Base-by-base conservation (phyloP, 1,140 invertebrate genomes). In the Bombus confusus region DNA sequence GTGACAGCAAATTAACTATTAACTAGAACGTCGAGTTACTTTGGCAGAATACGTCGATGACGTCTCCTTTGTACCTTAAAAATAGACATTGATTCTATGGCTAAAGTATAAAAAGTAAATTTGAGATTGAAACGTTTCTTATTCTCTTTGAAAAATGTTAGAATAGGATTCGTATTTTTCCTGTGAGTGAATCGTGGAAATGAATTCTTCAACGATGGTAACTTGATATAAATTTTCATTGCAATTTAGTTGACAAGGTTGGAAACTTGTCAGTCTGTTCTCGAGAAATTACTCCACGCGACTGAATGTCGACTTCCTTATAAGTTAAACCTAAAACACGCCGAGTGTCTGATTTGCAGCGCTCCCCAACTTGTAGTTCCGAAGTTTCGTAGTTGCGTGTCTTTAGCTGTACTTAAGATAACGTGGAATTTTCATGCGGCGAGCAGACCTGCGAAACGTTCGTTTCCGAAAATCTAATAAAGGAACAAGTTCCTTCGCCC, bases 1-100 rank as follows among this genome's bases (percentile, higher is more conserved):
- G 28, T 69, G 64, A 59, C 64, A 41, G 57, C 22, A 37, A 22
- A 43, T 78, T 78, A 78, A 83, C 74, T 71, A 83, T 64, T n/a
- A n/a, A n/a, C 74, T 34, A 37, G 74, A 59, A 71, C 37, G 64
- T 52, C 34, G 25, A 71, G 39, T 82, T 43, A 82, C 71, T 57
- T 57, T 22, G 34, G 2, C 68, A 37, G 43, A 57, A 57, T 52
- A 81, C 6, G 25, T 18, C 5, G 34, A 9, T 31, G 43, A 31
- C 15, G n/a, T 64, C 15, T 75, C 47, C 25, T 43, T 78, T 43
- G 28, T 1, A 5, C 2, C 22, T 43, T 18, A 52, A 52, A 52
- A 52, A 8, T 52, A 52, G 18, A 8, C 22, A 22, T 52, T 22
- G 5, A 52, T 22, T 52, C 0, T 22, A 22, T 52, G 47, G 18